Percentiles rank a stretch among this genome's conserved stretches.
phyloP scores from a whole-genome alignment of 2,797 vertebrate genomes.

The Melanogrammus aeglefinus region DNA sequence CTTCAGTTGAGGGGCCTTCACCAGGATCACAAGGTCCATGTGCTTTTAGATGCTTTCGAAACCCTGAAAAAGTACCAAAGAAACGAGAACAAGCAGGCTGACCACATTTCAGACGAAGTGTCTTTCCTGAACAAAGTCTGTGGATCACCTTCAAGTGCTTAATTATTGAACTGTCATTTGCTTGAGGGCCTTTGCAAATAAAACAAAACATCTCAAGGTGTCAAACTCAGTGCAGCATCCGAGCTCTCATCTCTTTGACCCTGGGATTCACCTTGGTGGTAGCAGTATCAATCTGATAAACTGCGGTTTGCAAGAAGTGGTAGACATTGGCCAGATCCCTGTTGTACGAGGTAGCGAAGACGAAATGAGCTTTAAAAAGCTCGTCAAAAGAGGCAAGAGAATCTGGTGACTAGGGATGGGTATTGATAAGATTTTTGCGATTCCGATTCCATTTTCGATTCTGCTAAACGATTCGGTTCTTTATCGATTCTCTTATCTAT shows the following conservation, averaged over 20 bases:
- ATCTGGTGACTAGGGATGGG: no score
- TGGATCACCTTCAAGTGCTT: slow-evolving; percentile 29
- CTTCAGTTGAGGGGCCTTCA: slow-evolving; percentile 4
- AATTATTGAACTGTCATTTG: slow-evolving; percentile 21
- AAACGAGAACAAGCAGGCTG: slow-evolving; percentile 1
- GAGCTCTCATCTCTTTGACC: slow-evolving; percentile 32
- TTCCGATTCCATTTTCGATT: no score
- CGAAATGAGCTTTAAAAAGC: slow-evolving; percentile 44
- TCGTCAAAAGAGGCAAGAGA: slow-evolving; percentile 29
- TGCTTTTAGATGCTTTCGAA: slow-evolving; percentile 2
- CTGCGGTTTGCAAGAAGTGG: slow-evolving; percentile 35
- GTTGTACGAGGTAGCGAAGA: slow-evolving; percentile 39
- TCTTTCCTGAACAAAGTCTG: slow-evolving; percentile 28
- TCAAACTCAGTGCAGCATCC: slow-evolving; percentile 20
- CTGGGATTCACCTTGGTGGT: slow-evolving; percentile 38
- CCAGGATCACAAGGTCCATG: background rate
- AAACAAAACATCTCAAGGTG: slow-evolving; percentile 17
- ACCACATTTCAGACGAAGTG: slow-evolving; percentile 18
- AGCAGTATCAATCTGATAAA: slow-evolving; percentile 32
- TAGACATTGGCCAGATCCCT: slow-evolving; percentile 33
- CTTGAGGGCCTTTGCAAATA: slow-evolving; percentile 18
- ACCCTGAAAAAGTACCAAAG: background rate
- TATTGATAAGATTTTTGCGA: no score
- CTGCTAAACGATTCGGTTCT: no score
- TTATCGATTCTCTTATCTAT: no score